phyloP scores from a whole-genome alignment of 35 echinoderm and acorn worm genomes.

The Anneissia japonica region DNA sequence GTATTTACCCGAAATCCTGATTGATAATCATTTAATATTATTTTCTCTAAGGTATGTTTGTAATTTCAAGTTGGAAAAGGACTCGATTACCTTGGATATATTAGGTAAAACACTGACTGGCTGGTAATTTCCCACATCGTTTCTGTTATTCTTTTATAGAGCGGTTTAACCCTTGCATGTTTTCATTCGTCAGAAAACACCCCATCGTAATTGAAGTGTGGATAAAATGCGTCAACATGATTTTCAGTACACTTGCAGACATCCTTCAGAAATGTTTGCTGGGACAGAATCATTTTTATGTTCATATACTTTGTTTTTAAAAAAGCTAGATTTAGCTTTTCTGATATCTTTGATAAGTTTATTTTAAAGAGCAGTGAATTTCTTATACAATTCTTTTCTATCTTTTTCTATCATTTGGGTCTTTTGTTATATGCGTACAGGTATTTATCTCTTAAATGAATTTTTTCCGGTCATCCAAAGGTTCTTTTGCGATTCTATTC shows the following conservation, averaged over 20 bases:
- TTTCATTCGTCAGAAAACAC: slow-evolving; percentile 1
- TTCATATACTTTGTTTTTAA: no score
- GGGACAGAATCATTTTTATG: no score
- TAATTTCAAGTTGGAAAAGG: not conserved
- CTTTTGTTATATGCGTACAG: no score
- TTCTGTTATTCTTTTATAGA: slow-evolving; percentile 16
- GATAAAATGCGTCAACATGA: slow-evolving; percentile 3
- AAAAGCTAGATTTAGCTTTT: no score
- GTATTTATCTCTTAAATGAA: no score
- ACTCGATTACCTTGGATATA: not conserved
- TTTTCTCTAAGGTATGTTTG: not conserved
- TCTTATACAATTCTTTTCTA: no score
- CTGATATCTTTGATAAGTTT: no score
- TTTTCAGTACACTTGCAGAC: not conserved
- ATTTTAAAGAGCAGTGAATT: no score
- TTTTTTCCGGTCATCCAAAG: no score
- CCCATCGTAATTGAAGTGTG: not conserved
- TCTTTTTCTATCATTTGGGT: no score
- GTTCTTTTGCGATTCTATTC: no score
- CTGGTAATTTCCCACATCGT: not conserved
- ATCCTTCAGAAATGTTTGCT: no score
- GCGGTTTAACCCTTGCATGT: slow-evolving; percentile 10
- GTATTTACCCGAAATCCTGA: not conserved
- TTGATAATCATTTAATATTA: not conserved
- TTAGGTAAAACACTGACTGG: not conserved